phyloP scores from a whole-genome alignment of 2,113 vertebrate genomes.

The Pelecanus crispus region DNA sequence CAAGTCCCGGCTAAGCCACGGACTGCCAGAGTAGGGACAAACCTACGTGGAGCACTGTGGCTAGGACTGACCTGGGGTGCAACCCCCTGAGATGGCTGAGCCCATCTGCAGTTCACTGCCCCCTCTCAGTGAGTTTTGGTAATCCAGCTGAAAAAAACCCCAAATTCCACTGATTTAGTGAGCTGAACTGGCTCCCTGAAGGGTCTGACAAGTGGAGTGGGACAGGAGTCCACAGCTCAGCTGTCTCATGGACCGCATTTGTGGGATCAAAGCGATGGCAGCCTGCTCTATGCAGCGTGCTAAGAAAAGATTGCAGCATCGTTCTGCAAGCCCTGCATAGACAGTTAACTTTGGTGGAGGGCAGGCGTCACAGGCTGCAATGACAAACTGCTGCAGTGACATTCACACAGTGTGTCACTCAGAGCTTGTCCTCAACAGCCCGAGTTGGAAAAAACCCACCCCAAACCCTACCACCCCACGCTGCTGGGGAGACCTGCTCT shows the following conservation, averaged over 20 bases:
- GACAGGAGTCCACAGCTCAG: not conserved
- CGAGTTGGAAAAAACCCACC: not conserved
- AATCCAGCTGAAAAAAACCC: not conserved
- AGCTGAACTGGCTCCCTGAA: not conserved
- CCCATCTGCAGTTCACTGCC: not conserved
- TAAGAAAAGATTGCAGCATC: rapidly evolving
- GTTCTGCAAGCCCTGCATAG: not conserved
- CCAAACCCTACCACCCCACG: not conserved
- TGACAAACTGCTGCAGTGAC: slow-evolving; percentile 37
- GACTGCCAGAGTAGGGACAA: not conserved
- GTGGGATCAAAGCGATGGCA: not conserved
- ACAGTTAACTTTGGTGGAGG: slow-evolving; percentile 3
- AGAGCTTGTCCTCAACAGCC: not conserved
- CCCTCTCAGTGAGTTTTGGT: not conserved
- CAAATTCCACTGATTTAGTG: not conserved
- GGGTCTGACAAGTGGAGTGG: not conserved
- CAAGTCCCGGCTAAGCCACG: not conserved
- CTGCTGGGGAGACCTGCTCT: not conserved
- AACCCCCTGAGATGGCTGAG: not conserved
- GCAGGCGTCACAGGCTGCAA: not conserved
- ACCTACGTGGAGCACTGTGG: not conserved
- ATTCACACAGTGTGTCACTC: not conserved
- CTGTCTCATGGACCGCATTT: rapidly evolving
- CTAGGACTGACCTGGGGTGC: not conserved
- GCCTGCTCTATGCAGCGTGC: not conserved